Evolutionary conservation across 2,113 vertebrate species (phyloP), one percentile per base, ranked within the genome.

Genomic region (Passer montanus): DNA sequence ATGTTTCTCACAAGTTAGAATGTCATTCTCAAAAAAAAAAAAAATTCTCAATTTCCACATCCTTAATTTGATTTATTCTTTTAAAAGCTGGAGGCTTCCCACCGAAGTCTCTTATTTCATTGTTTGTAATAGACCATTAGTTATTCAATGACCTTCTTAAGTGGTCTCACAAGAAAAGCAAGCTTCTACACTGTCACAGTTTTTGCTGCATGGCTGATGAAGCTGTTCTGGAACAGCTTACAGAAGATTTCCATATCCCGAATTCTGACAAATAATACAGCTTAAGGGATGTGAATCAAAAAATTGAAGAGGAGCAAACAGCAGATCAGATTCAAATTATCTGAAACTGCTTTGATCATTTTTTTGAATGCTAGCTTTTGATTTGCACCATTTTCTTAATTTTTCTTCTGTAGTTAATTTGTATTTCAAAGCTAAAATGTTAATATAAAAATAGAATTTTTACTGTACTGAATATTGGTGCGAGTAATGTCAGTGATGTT

Each of bases 131-230:
- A 94, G 94, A 79, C 94, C 93, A 94, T 96, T 96, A 96, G 91
- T 94, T 97, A 96, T 83, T 97, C 85, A 94, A 93, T 31, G 27
- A 72, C 93, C 83, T 95, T 92, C 56, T 93, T 96, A 87, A 95
- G 92, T 95, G 90, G 90, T 96, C 93, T 96, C 95, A 39, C 60
- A 95, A 96, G 96, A 91, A 87, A 90, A 94, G 68, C 83, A 89
- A 49, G 82, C 75, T 90, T 66, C 80, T 82, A 49, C 52, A 30
- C 41, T 81, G 90, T 94, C 64, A 84, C 4, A 3, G 60, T 68
- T 92, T 86, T 74, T 90, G 77, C 69, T 96, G 92, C 80, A 35
- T 95, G 90, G 69, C 62, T 89, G 90, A 87, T 84, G 74, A 78
- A 97, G 91, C 91, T 72, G 44, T 92, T 96, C n/a, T 81, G 60